phyloP scores from a whole-genome alignment of 2,113 vertebrate genomes.

The Acanthochromis polyacanthus region DNA sequence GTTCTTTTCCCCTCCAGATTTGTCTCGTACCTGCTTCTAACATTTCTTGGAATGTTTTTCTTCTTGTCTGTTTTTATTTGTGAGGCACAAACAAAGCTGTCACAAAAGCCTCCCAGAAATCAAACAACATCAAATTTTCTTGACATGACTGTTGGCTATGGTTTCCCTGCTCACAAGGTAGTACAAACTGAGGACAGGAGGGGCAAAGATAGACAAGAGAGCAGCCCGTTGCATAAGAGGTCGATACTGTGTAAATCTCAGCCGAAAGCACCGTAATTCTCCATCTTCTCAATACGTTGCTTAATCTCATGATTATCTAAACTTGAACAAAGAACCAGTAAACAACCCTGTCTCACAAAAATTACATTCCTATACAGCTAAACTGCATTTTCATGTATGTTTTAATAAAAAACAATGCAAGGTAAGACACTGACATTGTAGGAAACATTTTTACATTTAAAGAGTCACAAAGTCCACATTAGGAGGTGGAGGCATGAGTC shows the following conservation, averaged over 20 bases:
- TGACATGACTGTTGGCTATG: slow-evolving; percentile 18
- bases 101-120: slow-evolving; percentile 17
- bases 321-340: neutral
- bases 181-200: neutral
- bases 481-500: no score
- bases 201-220: slow-evolving; percentile 12
- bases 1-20: neutral
- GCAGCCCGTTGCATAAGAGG: slow-evolving; percentile 1
- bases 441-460: no score
- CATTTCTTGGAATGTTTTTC: neutral
- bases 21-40: neutral
- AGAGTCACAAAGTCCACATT: no score
- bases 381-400: no score
- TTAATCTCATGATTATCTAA: neutral
- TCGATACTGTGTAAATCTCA: neutral
- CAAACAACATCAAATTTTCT: no score
- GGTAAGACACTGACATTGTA: no score
- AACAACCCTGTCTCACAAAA: neutral
- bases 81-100: slow-evolving; percentile 17
- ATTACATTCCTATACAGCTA: no score
- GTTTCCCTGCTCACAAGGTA: neutral
- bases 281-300: no score
- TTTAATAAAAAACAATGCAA: no score
- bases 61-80: slow-evolving; percentile 13
- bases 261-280: neutral